Evolutionary conservation across 2,797 vertebrate species (phyloP).

Genomic region (Macropodus opercularis): DNA sequence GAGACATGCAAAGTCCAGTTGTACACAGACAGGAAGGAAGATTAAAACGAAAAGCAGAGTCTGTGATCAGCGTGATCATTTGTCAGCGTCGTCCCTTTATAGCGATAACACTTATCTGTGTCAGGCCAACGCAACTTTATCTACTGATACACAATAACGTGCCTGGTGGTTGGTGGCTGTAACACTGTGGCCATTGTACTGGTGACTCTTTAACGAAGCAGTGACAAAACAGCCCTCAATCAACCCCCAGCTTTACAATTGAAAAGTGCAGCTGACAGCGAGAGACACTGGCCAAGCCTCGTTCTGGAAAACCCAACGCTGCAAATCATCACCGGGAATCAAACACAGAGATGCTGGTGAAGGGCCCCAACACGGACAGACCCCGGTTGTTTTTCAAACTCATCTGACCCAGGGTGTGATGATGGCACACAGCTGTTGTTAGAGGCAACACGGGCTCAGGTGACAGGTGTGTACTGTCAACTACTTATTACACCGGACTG

Average conservation of each 20-base stretch:
- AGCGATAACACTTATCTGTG: constrained; percentile 62
- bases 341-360: neutral
- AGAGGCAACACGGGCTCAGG: constrained; percentile 49
- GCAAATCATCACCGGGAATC: constrained; percentile 7
- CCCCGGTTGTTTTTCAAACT: constrained; percentile 9
- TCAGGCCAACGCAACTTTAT: constrained; percentile 51
- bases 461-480: constrained; percentile 41
- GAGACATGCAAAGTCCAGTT: constrained; percentile 12
- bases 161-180: constrained; percentile 69
- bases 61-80: constrained; percentile 15
- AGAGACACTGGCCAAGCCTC: constrained; percentile 5
- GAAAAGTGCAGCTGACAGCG: constrained; percentile 44
- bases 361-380: constrained; percentile 3
- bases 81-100: constrained; percentile 52
- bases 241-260: constrained; percentile 31
- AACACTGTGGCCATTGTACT: constrained; percentile 78
- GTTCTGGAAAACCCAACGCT: constrained; percentile 15
- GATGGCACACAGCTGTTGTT: constrained; percentile 39
- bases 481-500: constrained; percentile 21
- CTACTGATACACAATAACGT: constrained; percentile 69
- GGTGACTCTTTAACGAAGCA: constrained; percentile 65
- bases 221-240: constrained; percentile 60
- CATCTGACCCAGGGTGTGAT: constrained; percentile 9
- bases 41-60: constrained; percentile 2
- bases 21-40: neutral